These are phyloP conservation scores for Neopelma chrysocephalum DNA, from an alignment of 2,797 vertebrate species.

Conservation along the genomic window DNA sequence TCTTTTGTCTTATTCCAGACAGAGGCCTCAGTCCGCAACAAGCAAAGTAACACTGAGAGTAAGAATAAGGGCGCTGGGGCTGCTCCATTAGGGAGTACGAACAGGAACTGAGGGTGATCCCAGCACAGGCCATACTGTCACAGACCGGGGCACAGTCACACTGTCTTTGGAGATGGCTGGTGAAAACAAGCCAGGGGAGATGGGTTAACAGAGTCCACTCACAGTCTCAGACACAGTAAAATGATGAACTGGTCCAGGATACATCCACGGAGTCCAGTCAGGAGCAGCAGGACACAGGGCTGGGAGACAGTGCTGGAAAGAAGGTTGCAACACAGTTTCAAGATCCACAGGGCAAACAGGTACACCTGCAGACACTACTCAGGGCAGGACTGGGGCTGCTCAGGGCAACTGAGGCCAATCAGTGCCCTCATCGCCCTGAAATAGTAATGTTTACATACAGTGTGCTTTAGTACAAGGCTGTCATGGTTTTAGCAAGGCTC, in stretches of 20 bases:
- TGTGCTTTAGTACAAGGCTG: not conserved
- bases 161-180: fast-evolving
- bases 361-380: not conserved
- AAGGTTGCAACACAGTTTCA: not conserved
- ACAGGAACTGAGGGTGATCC: not conserved
- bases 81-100: fast-evolving
- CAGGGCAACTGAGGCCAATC: not conserved
- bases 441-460: not conserved
- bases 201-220: not conserved
- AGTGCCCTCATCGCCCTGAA: fast-evolving
- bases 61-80: not conserved
- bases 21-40: not conserved
- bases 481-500: no score
- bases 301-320: not conserved
- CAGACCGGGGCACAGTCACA: not conserved
- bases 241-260: not conserved
- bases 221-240: fast-evolving
- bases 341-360: not conserved
- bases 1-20: not conserved
- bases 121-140: not conserved
- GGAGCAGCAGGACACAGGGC: not conserved
- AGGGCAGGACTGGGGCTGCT: not conserved
- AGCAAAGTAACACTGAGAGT: not conserved
- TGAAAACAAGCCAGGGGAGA: not conserved
- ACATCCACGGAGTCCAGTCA: not conserved